These are phyloP conservation scores for Eupleurogrammus muticus DNA, from an alignment of 2,797 vertebrate genomes.

Conservation along the genomic window DNA sequence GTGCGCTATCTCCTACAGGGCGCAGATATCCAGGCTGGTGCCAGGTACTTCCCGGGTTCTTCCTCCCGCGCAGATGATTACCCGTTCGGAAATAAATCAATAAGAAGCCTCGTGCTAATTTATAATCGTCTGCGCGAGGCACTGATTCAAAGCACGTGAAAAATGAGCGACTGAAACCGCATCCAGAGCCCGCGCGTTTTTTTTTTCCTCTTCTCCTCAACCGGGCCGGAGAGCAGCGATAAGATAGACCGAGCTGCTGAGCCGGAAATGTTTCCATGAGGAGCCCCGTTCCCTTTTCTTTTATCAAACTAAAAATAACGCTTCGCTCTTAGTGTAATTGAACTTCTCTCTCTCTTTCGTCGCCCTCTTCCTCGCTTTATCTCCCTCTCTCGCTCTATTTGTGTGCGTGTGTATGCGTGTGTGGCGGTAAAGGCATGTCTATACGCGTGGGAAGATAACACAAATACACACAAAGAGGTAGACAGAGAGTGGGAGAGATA, in stretches of 20 bases:
- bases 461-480: conserved; percentile 18
- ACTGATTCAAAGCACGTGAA: conserved; percentile 73
- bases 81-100: conserved; percentile 79
- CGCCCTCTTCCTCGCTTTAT: conserved; percentile 20
- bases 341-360: conserved; percentile 44
- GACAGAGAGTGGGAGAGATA: conserved; percentile 10
- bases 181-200: conserved; percentile 66
- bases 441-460: conserved; percentile 72
- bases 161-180: conserved; percentile 70
- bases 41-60: conserved; percentile 59
- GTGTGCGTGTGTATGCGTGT: conserved; percentile 18
- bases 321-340: conserved; percentile 59
- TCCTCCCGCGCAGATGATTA: conserved; percentile 69
- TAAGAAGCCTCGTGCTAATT: conserved; percentile 71
- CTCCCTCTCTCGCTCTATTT: conserved; percentile 14
- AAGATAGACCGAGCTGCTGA: conserved; percentile 49
- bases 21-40: conserved; percentile 25
- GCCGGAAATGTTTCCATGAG: conserved; percentile 60
- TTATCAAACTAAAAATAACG: conserved; percentile 66
- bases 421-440: conserved; percentile 38
- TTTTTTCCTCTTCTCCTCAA: conserved; percentile 7
- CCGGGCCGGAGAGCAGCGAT: conserved; percentile 55
- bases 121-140: conserved; percentile 69
- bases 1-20: conserved; percentile 22
- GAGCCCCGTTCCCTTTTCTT: conserved; percentile 21